Evolutionary conservation across 2,797 vertebrate species (phyloP), one percentile per base, ranked within the genome.

Genomic region (Rachycentron canadum): DNA sequence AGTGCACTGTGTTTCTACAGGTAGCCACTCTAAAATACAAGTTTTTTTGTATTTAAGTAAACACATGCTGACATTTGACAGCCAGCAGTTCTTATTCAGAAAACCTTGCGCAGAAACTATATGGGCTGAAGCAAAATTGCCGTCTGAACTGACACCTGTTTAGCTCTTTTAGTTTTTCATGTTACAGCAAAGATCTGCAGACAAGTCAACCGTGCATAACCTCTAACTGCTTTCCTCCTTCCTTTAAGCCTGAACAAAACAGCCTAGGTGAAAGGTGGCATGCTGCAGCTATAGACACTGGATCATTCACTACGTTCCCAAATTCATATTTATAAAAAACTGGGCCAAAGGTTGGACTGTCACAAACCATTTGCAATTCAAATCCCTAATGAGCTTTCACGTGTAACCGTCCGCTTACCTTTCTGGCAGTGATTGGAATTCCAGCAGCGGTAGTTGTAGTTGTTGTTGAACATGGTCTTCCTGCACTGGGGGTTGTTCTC

Each of bases 381-480:
- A 87, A 89, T 69, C 58, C 57, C 58, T n/a, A n/a, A 69, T 62
- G 28, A 69, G 53, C 47, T 2, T 41, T 45, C 26, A 28, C 30
- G 67, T 71, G 74, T 43, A 43, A 69, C 30, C 45, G 43, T 30
- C 58, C 5, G 26, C 96, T 96, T 96, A 99, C 98, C 98, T 96
- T 97, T 99, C 96, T 99, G 98, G 94, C 98, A 99, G 91, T 96
- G 95, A 82, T 95, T 96, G 49, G 97, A 96, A 57, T 97, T 98
- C 98, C 98, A 99, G 94, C 98, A 99, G 88, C 98, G 97, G 91
- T 96, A 97, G 92, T 95, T 97, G 92, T 98, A 99, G 85, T 98
- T 97, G 14, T 98, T 96, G 84, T 98, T 97, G 87, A 98, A 98
- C 87, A 95, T 96, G 3, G 97, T 99, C 95, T 96, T 97, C 80